These are phyloP conservation scores for Phylloscopus collybita DNA, from an alignment of 2,797 vertebrate species.

Conservation along the genomic window DNA sequence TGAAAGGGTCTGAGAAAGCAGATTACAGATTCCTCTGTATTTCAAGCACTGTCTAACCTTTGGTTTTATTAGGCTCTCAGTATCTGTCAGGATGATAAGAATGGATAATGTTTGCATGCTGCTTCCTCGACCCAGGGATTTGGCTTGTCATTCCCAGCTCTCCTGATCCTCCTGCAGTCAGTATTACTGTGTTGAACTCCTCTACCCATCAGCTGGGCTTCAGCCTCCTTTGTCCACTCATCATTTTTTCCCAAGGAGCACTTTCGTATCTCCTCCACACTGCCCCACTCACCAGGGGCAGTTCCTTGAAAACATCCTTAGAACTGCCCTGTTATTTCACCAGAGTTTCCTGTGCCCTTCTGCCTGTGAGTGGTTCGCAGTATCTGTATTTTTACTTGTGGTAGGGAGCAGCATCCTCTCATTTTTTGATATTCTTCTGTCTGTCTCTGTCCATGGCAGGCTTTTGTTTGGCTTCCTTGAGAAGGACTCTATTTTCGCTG, in stretches of 20 bases:
- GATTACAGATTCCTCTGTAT: neutral
- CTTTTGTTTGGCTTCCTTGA: neutral
- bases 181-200: neutral
- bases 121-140: neutral
- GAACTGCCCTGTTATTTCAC: neutral
- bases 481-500: neutral
- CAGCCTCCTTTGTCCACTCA: neutral
- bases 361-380: neutral
- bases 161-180: neutral
- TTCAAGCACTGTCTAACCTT: neutral
- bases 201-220: neutral
- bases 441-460: neutral
- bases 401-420: neutral
- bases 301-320: neutral
- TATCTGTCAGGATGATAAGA: neutral
- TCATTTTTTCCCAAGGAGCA: neutral
- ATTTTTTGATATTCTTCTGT: neutral
- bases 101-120: neutral
- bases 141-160: neutral
- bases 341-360: neutral
- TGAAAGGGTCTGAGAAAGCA: neutral
- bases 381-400: neutral
- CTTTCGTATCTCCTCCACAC: accelerated
- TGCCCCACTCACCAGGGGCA: neutral
- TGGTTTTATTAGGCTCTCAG: neutral